Conservation (phyloP, 2,888 invertebrate species). For the Ommatoiulus sabulosus region DNA sequence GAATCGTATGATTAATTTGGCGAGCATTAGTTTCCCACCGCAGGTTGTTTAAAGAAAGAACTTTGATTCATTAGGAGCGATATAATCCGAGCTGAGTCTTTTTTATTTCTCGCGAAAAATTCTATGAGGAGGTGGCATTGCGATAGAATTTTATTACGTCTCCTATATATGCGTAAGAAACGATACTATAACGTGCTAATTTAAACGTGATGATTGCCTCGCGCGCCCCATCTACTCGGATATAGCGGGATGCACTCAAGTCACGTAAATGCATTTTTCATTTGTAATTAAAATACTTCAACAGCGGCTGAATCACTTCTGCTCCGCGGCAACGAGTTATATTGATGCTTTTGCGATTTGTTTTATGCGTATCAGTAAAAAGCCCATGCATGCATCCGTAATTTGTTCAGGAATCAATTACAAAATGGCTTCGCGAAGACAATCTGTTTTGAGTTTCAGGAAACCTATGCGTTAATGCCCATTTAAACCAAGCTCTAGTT, state of each 20-base stretch:
- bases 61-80: conserved; percentile 35
- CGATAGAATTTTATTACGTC: conserved; percentile 7
- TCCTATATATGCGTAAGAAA: conserved; percentile 15
- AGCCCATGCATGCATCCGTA: background rate
- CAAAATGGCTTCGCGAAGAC: background rate
- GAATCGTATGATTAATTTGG: conserved; percentile 27
- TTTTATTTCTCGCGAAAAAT: background rate
- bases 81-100: conserved; percentile 5
- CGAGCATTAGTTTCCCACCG: conserved; percentile 37
- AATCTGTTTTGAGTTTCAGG: background rate
- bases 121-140: background rate
- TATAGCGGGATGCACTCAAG: background rate
- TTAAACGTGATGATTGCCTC: conserved; percentile 22
- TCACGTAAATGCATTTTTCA: conserved; percentile 35
- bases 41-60: conserved; percentile 33
- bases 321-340: background rate
- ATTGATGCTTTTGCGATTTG: background rate
- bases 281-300: conserved; percentile 30
- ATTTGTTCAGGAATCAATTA: background rate
- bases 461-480: background rate
- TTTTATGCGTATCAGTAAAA: conserved; percentile 1
- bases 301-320: background rate
- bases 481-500: background rate
- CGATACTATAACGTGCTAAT: conserved; percentile 37
- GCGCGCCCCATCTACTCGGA: background rate